These are phyloP conservation scores for Lagopus leucura DNA, from an alignment of 2,113 vertebrate genomes.

Conservation along the genomic window DNA sequence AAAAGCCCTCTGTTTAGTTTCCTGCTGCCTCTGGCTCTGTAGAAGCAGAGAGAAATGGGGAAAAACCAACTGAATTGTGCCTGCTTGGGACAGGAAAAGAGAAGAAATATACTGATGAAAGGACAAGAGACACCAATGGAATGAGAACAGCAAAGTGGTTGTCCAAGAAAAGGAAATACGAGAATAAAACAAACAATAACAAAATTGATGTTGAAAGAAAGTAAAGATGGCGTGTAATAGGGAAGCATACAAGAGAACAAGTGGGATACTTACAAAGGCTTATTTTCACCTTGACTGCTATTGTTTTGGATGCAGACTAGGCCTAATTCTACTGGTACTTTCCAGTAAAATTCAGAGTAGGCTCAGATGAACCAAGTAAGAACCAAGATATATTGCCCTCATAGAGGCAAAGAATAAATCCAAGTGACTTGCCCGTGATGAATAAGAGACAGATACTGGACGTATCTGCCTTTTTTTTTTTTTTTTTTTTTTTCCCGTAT, in stretches of 20 bases:
- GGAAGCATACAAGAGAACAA: neutral
- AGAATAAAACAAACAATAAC: neutral
- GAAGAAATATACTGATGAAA: neutral
- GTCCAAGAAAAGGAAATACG: neutral
- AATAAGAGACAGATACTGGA: neutral
- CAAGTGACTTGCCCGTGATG: neutral
- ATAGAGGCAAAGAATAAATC: neutral
- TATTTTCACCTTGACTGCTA: neutral
- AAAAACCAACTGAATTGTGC: neutral
- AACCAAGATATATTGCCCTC: neutral
- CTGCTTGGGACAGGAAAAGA: neutral
- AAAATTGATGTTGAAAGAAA: neutral
- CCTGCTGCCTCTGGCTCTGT: neutral
- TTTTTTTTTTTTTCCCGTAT: neutral
- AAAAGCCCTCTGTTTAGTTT: neutral
- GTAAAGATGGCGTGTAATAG: neutral
- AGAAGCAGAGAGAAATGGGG: neutral
- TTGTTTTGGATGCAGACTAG: neutral
- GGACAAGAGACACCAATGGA: neutral
- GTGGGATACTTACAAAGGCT: neutral
- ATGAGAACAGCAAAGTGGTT: neutral
- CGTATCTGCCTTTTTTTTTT: neutral
- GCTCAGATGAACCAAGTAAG: neutral
- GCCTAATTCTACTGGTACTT: neutral
- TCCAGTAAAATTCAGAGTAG: neutral